Evolutionary conservation across 1,140 invertebrate genomes (phyloP).

Genomic region (Marisa cornuarietis): DNA sequence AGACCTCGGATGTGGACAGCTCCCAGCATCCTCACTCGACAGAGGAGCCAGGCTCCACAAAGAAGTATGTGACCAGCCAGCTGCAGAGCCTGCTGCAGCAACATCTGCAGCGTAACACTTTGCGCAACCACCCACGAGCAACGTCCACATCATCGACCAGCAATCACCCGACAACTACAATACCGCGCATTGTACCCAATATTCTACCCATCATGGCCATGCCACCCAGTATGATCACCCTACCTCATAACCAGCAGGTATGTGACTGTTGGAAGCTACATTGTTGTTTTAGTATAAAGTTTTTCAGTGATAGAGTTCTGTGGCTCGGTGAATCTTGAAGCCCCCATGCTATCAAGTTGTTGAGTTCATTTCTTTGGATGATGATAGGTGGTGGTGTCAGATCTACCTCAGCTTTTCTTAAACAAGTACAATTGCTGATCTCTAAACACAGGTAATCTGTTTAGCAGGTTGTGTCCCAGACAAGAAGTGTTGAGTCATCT

Average conservation of each 20-base stretch:
- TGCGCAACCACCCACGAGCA: conserved; percentile 11
- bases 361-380: not conserved
- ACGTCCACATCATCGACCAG: not conserved
- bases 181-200: conserved; percentile 22
- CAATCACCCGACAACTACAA: not conserved
- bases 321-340: not conserved
- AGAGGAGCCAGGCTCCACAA: conserved; percentile 21
- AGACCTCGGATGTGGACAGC: conserved; percentile 29
- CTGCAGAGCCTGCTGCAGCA: conserved; percentile 35
- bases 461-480: not conserved
- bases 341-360: not conserved
- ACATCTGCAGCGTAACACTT: conserved; percentile 28
- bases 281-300: not conserved
- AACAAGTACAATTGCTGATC: not conserved
- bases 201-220: conserved; percentile 32
- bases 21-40: conserved; percentile 37
- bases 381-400: not conserved
- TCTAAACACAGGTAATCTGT: not conserved
- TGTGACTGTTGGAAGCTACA: not conserved
- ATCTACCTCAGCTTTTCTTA: not conserved
- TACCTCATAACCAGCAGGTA: conserved; percentile 7
- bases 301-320: not conserved
- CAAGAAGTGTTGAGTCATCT: not conserved
- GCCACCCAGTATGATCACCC: conserved; percentile 16
- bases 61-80: conserved; percentile 30